These are phyloP conservation scores for Linurgus olivaceus DNA, from an alignment of 2,797 vertebrate species.

Conservation along the genomic window DNA sequence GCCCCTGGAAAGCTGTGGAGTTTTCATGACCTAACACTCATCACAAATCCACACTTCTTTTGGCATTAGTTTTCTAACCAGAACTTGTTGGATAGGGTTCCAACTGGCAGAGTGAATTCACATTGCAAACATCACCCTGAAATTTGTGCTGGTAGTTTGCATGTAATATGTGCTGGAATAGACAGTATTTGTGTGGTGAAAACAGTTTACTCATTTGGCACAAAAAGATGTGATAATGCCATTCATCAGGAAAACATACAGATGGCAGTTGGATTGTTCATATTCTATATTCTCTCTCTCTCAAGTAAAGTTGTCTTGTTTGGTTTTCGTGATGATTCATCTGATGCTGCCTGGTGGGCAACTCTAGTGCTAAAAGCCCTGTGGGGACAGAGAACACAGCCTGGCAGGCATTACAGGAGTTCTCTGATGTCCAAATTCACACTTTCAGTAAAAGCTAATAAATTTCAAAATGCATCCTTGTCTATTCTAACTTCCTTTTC, in stretches of 20 bases:
- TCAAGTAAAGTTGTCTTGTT: not conserved
- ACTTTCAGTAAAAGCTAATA: not conserved
- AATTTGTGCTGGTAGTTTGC: not conserved
- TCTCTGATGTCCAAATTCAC: not conserved
- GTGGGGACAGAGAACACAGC: not conserved
- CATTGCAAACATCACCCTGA: not conserved
- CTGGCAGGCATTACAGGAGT: not conserved
- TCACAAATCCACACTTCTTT: not conserved
- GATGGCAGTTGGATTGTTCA: slow-evolving; percentile 21
- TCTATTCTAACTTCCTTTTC: not conserved
- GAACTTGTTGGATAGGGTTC: not conserved
- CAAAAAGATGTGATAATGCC: slow-evolving; percentile 15
- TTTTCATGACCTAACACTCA: not conserved
- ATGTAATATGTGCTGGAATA: not conserved
- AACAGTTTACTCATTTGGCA: slow-evolving; percentile 43
- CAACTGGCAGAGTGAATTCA: not conserved
- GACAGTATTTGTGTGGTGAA: slow-evolving; percentile 2
- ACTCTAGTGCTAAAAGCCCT: not conserved
- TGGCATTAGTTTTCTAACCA: not conserved
- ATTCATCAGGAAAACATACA: slow-evolving; percentile 34
- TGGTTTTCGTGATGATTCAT: slow-evolving; percentile 8
- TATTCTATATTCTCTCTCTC: not conserved
- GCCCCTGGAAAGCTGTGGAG: not conserved
- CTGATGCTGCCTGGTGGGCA: not conserved
- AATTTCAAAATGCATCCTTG: not conserved